Base-by-base conservation (phyloP, 2,888 invertebrate species). In the Xanthorhoe designata region DNA sequence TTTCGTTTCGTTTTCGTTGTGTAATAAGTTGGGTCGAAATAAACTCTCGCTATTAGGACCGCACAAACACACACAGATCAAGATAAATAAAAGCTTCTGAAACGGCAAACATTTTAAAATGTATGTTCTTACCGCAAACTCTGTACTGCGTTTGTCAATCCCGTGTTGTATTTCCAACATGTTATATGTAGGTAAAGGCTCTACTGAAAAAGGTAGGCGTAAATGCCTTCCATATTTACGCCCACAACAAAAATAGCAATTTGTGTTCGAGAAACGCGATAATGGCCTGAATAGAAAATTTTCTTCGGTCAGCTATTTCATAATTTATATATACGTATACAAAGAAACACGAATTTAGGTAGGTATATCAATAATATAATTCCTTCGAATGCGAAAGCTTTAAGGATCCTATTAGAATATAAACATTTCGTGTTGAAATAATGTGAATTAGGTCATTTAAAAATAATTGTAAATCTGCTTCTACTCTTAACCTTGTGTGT, bases 131-230 rank as follows among this genome's bases (percentile, higher is more conserved):
- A 17, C 17, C 47, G 47, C 15, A 17, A 17, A 47, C 47, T 17
- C 47, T 17, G 7, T 8, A 56, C 13, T 55, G 19, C 24, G 45
- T 24, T 56, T 45, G 55, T 56, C 45, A 56, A 56, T 56, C 55
- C 19, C 55, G 15, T 45, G 45, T 56, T 42, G 55, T 19, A 45
- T 56, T 56, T 56, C 45, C 38, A 45, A 15, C 42, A 42, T 24
- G 24, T 54, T 32, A 18, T 54, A n/a, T n/a, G n/a, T n/a, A n/a
- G n/a, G 24, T 45, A 24, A 56, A 24, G 19, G 45, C 55, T 56
- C 45, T 24, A 56, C 45, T 42, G n/a, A 56, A 38, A 17, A 3
- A 45, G 38, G 3, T n/a, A 42, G 42, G 17, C 24, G n/a, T 45
- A 24, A 8, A 13, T 45, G 29, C 24, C 29, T 29, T 56, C 17